A percentile compares a stretch with the other conserved stretches of the same genome.
These are phyloP conservation scores for Saccopteryx bilineata DNA, from an alignment of 2,113 vertebrate species.

Conservation along the genomic window DNA sequence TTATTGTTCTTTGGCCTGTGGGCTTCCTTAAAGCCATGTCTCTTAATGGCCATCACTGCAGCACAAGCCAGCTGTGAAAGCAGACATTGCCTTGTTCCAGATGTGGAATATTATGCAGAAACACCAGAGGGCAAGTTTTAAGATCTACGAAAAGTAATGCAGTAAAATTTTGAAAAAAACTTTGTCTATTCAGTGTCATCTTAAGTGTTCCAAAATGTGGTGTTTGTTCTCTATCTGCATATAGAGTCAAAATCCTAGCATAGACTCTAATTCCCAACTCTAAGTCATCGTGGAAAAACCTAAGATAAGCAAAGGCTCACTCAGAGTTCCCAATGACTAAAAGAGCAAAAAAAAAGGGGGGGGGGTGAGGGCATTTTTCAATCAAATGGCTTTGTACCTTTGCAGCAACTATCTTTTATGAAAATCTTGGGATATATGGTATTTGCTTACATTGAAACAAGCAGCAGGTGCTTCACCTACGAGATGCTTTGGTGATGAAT, in stretches of 20 bases:
- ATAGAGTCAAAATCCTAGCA: background rate
- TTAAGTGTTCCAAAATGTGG: background rate
- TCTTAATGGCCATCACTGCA: conserved; percentile 36
- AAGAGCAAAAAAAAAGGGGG: conserved; percentile 23
- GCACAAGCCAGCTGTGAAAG: conserved; percentile 64
- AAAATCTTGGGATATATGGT: background rate
- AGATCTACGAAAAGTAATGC: conserved; percentile 30
- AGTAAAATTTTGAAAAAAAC: conserved; percentile 52
- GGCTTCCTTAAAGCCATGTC: conserved; percentile 33
- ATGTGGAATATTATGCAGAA: conserved; percentile 25
- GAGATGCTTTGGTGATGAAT: conserved; percentile 59
- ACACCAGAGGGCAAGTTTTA: conserved; percentile 32
- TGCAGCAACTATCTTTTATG: background rate
- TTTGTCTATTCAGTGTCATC: background rate
- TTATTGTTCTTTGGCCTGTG: conserved; percentile 45
- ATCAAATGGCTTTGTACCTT: conserved; percentile 36
- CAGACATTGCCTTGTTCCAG: conserved; percentile 48
- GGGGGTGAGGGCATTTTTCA: background rate
- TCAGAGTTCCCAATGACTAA: background rate
- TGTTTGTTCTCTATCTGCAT: background rate
- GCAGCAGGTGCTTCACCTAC: conserved; percentile 17
- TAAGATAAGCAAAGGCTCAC: background rate
- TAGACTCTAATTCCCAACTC: background rate
- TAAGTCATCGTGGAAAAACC: background rate
- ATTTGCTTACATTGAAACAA: conserved; percentile 71